Evolutionary conservation across 2,888 invertebrate genomes (phyloP), one percentile per base, ranked within the genome.

Genomic region (Andrena minutula): DNA sequence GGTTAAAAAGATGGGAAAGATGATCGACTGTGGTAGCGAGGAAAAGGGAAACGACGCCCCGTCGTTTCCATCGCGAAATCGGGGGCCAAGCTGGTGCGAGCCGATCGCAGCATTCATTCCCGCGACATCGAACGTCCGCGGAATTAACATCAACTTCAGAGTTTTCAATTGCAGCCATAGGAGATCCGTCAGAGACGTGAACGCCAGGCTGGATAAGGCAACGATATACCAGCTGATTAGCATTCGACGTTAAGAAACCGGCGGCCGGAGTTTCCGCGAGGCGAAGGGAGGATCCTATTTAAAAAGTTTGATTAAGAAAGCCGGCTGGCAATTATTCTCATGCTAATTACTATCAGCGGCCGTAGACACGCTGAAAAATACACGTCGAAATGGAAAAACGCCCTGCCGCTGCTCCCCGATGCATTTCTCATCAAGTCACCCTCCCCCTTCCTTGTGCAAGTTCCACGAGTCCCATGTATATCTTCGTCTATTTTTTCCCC

Each of bases 261-360:
- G 71, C 80, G 49, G 66, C 30, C 75, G 70, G 82, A 78, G 79
- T 81, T 83, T 82, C 72, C 82, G 66, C 71, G 71, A 49, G 41
- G 63, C 86, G 86, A 92, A 92, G 92, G 82, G 64, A 58, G 86
- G 79, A 93, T 92, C 90, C 90, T 91, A 93, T 94, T 93, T 93
- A 92, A 94, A 88, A 94, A 94, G 93, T 94, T 94, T 93, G 93
- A 93, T 94, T 94, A 93, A 93, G 92, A 93, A 91, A 91, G 86
- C 90, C 72, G 77, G 60, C 86, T 8, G 73, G 84, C 87, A 82
- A 93, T 93, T 92, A 93, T 94, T 93, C 93, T 93, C 91, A 94
- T 94, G 94, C 92, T 93, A 94, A 94, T 94, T 94, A 92, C 90
- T 26, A 56, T 56, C 23, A 56, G 89, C 89, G 88, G 84, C 86